Conservation (phyloP, 1,140 invertebrate species). For the Camponotus vicinus region DNA sequence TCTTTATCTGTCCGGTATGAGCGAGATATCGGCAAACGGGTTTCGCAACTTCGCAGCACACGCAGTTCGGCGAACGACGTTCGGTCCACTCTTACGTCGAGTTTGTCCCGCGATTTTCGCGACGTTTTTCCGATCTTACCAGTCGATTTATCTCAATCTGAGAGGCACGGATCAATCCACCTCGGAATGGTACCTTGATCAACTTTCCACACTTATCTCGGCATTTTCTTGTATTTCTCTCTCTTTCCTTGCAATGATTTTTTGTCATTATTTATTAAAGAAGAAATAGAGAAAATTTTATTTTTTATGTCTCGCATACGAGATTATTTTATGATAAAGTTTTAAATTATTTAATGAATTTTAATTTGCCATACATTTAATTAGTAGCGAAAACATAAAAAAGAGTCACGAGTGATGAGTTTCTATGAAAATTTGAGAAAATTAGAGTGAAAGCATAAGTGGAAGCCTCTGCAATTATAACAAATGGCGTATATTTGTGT, state of each 20-base stretch:
- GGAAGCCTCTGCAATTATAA: conserved; percentile 8
- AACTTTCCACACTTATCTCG: neutral
- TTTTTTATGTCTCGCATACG: neutral
- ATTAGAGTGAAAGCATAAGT: neutral
- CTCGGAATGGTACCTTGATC: conserved; percentile 8
- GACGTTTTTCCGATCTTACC: conserved; percentile 8
- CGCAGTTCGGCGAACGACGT: conserved; percentile 29
- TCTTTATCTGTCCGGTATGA: conserved; percentile 54
- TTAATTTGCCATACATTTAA: neutral
- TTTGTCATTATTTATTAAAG: neutral
- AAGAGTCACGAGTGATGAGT: neutral
- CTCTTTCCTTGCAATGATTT: neutral
- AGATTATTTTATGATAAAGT: neutral
- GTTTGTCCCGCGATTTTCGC: conserved; percentile 37
- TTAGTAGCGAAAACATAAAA: neutral
- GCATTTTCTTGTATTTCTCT: neutral
- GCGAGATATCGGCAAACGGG: conserved; percentile 64
- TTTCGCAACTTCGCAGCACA: conserved; percentile 56
- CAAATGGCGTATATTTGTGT: neutral
- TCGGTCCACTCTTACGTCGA: conserved; percentile 18
- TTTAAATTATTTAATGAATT: conserved; percentile 5
- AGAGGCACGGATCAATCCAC: conserved; percentile 1
- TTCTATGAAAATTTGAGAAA: conserved; percentile 19
- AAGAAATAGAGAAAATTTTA: neutral
- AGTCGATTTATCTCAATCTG: conserved; percentile 18